A percentile compares a stretch with the other conserved stretches of the same genome.
These are phyloP conservation scores for Chromoteleia sp. DNA, from an alignment of 2,888 invertebrate genomes.

Conservation along the genomic window DNA sequence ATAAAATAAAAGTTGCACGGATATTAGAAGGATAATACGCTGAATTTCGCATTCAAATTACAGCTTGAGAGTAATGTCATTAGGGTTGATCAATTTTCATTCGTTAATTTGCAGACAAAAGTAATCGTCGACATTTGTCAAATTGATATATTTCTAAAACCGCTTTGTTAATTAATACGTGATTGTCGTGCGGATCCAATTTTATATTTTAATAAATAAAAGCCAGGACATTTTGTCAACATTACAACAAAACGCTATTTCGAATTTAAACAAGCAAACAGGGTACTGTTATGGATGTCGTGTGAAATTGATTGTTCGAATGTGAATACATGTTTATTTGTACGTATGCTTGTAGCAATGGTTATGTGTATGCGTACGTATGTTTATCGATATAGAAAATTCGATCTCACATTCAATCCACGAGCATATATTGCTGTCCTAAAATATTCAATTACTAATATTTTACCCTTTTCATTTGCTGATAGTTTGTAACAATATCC, in stretches of 20 bases:
- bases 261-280: constrained; percentile 46
- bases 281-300: constrained; percentile 21
- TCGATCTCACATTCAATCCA: constrained; percentile 17
- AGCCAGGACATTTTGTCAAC: neutral
- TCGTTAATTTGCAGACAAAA: neutral
- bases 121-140: too few species aligned
- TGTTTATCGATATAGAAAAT: constrained; percentile 50
- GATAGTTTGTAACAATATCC: too few species aligned
- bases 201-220: constrained; percentile 34
- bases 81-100: neutral
- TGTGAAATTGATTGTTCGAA: constrained; percentile 49
- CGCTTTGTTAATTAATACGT: neutral
- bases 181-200: neutral
- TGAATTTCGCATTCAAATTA: too few species aligned
- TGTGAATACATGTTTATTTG: constrained; percentile 46
- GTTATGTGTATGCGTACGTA: constrained; percentile 31
- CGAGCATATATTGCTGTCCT: neutral
- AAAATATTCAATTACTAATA: constrained; percentile 19
- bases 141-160: neutral
- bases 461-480: too few species aligned
- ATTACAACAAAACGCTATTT: constrained; percentile 34
- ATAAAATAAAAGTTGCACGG: too few species aligned
- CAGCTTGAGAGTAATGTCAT: too few species aligned
- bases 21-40: too few species aligned
- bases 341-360: constrained; percentile 16